These are phyloP conservation scores for Planiliza haematocheilus DNA, from an alignment of 2,113 vertebrate genomes.

Conservation along the genomic window DNA sequence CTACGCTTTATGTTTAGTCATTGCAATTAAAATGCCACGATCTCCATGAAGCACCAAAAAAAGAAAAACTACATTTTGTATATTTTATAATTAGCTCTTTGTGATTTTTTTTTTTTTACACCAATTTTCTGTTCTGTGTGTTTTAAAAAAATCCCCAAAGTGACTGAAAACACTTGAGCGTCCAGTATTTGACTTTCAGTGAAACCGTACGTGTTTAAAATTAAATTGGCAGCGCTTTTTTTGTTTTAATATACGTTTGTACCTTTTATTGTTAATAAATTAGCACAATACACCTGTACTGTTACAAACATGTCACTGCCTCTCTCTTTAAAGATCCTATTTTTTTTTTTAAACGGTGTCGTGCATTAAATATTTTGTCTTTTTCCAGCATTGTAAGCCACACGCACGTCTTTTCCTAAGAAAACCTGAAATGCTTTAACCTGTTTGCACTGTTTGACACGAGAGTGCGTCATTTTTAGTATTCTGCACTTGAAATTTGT, in stretches of 20 bases:
- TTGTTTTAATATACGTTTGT: no score
- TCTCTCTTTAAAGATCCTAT: slow-evolving; percentile 16
- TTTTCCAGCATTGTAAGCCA: slow-evolving; percentile 20
- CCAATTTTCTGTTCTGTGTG: neutral
- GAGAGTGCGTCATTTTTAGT: slow-evolving; percentile 41
- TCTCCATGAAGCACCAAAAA: slow-evolving; percentile 13
- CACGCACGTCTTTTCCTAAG: neutral
- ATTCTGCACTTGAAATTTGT: slow-evolving; percentile 6
- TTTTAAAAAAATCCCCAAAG: neutral
- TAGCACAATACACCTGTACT: neutral
- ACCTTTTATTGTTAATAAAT: neutral
- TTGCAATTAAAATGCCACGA: neutral
- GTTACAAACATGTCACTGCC: no score
- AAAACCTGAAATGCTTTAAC: slow-evolving; percentile 42
- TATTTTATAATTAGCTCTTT: neutral
- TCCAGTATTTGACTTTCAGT: neutral
- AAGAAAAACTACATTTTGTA: neutral
- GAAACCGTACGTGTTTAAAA: neutral
- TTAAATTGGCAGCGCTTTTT: no score
- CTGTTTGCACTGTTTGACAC: slow-evolving; percentile 60
- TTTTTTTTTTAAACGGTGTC: slow-evolving; percentile 30
- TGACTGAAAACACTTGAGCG: neutral
- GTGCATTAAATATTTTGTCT: slow-evolving; percentile 20
- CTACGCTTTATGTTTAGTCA: neutral
- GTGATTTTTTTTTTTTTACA: slow-evolving; percentile 3